phyloP scores from a whole-genome alignment of 1,140 invertebrate genomes.

The Coenobita brevimanus region DNA sequence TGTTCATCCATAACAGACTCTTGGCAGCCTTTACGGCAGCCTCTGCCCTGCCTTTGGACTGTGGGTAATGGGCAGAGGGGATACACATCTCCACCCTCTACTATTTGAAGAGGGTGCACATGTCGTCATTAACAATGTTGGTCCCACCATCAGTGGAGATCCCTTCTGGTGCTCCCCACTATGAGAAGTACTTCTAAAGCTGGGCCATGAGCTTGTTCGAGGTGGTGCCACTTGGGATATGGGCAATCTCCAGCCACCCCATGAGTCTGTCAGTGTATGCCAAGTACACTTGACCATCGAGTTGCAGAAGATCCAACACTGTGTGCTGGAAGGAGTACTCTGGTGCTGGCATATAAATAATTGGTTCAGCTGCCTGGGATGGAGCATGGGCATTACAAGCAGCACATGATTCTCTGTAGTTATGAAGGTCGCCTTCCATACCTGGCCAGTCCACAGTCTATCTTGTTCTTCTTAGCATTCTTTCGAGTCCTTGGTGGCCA shows the following conservation, averaged over 20 bases:
- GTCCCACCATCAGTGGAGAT: background rate
- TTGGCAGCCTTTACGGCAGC: background rate
- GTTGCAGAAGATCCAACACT: background rate
- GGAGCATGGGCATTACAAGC: background rate
- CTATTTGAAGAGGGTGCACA: background rate
- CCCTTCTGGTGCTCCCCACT: background rate
- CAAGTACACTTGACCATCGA: background rate
- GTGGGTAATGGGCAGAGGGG: background rate
- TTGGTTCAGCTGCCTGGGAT: background rate
- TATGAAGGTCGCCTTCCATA: background rate
- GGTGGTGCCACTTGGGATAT: too few relatives aligned
- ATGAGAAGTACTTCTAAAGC: background rate
- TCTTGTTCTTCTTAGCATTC: background rate
- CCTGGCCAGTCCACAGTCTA: background rate
- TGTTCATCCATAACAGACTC: background rate
- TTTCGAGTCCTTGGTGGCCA: too few relatives aligned
- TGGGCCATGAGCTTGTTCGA: too few relatives aligned
- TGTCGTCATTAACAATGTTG: background rate
- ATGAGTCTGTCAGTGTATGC: too few relatives aligned
- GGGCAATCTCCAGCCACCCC: too few relatives aligned
- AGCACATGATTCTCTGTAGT: background rate
- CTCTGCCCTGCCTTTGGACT: background rate
- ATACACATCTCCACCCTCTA: background rate
- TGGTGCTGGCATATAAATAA: background rate
- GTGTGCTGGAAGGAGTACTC: background rate